Evolutionary conservation across 2,113 vertebrate species (phyloP), one percentile per base, ranked within the genome.

Genomic region (Cyanistes caeruleus): DNA sequence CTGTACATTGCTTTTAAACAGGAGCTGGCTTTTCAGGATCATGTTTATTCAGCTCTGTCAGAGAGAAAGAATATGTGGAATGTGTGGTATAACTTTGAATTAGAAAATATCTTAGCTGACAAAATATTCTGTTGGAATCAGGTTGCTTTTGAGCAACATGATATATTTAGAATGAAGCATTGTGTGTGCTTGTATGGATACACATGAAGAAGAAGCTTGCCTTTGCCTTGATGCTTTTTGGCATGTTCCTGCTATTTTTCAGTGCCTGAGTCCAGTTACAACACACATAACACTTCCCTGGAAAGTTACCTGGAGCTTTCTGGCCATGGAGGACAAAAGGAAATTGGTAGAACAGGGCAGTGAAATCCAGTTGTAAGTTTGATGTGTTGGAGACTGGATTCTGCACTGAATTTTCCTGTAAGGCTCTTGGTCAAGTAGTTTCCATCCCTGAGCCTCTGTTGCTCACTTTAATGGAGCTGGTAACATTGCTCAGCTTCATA

Each of bases 151-250:
- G 79, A 73, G 7, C 8, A 11, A 69, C 56, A 37, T 80, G 43
- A 14, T n/a, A 10, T 43, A 4, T 78, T 55, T 64, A 43, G 82
- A 78, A 59, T 0, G 4, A 79, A 3, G 5, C 27, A n/a, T 73
- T 1, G 1, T n/a, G 17, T 53, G 46, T 62, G 30, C 46, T 64
- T 2, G 0, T 37, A 12, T 11, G 21, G 22, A 13, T 14, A 2
- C n/a, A 22, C 13, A 37, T 7, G 19, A 16, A 33, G 74, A n/a
- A 67, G 35, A 37, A 39, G 14, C 23, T 87, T 62, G 13, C 10
- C 15, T 70, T 30, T 18, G 8, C 8, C 65, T 55, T 55, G 28
- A 1, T 56, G 44, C 3, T 53, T 67, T 69, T 49, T 31, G 39
- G 60, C 24, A 24, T 3, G 1, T 56, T 70, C 20, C 28, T 70